These are phyloP conservation scores for Pempheris klunzingeri DNA, from an alignment of 2,797 vertebrate species.

Conservation along the genomic window DNA sequence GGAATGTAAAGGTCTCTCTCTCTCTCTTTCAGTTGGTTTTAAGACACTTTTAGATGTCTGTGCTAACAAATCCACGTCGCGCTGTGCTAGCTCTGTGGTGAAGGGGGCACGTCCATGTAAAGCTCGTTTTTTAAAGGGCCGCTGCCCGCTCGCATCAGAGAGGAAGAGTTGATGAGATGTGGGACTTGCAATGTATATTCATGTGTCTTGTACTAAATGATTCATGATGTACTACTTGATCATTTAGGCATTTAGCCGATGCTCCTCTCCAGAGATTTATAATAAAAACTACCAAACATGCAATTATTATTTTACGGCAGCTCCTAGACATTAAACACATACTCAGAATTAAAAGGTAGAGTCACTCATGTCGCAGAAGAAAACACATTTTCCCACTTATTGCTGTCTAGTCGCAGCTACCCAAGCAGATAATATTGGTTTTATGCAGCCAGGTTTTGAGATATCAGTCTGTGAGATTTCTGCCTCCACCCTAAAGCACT, in stretches of 20 bases:
- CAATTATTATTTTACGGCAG: neutral
- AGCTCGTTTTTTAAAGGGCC: slow-evolving; percentile 36
- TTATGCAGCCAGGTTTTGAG: neutral
- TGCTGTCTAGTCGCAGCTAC: neutral
- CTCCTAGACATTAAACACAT: neutral
- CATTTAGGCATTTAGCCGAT: slow-evolving; percentile 11
- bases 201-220: slow-evolving; percentile 25
- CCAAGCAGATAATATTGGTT: neutral
- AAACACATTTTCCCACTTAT: neutral
- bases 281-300: neutral
- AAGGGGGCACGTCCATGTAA: slow-evolving; percentile 38
- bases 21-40: slow-evolving; percentile 40
- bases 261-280: slow-evolving; percentile 3
- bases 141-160: slow-evolving; percentile 25
- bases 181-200: slow-evolving; percentile 24
- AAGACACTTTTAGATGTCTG: slow-evolving; percentile 51
- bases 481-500: neutral
- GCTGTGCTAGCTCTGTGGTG: slow-evolving; percentile 32
- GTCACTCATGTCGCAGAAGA: neutral
- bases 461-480: neutral
- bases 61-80: slow-evolving; percentile 45
- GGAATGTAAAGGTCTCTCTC: slow-evolving; percentile 54
- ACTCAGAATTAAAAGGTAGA: neutral
- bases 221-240: slow-evolving; percentile 33
- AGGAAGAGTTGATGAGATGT: slow-evolving; percentile 20